These are phyloP conservation scores for Chloroceryle aenea DNA, from an alignment of 2,113 vertebrate genomes.

Conservation along the genomic window DNA sequence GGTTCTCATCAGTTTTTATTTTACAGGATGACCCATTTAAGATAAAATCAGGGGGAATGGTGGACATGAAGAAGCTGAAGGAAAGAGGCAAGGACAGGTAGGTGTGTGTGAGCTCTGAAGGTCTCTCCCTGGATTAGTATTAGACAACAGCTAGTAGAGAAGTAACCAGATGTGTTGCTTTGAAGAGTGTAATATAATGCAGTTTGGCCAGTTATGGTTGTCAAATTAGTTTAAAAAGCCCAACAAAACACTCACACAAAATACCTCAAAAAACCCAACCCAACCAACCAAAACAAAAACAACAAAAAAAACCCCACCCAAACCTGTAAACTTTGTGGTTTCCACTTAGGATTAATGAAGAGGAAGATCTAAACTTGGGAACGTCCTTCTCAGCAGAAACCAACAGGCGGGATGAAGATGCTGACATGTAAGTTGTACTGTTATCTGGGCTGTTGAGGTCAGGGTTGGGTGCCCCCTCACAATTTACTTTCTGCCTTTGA, in stretches of 20 bases:
- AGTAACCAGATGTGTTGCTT: not conserved
- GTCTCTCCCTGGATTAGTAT: not conserved
- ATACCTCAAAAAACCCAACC: not conserved
- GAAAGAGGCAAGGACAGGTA: constrained; percentile 92
- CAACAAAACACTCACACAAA: not conserved
- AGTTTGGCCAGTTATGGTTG: not conserved
- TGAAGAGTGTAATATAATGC: not conserved
- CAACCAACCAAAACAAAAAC: too few relatives aligned
- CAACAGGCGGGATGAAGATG: constrained; percentile 95
- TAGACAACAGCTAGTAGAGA: not conserved
- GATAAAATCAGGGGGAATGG: constrained; percentile 93
- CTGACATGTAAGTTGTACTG: constrained; percentile 89
- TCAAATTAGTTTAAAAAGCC: not conserved
- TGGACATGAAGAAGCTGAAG: constrained; percentile 98
- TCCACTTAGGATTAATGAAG: constrained; percentile 87
- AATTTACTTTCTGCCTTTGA: not conserved
- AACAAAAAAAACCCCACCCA: accelerated
- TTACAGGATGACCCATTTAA: constrained; percentile 94
- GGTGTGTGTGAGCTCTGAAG: constrained; percentile 9
- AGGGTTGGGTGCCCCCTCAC: not conserved
- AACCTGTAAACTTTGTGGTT: not conserved
- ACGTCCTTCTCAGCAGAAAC: constrained; percentile 98
- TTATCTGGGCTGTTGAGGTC: not conserved
- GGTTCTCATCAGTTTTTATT: not conserved
- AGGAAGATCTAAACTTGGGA: constrained; percentile 93